Conservation (phyloP, 2,888 invertebrate species). For the Steinernema carpocapsae region DNA sequence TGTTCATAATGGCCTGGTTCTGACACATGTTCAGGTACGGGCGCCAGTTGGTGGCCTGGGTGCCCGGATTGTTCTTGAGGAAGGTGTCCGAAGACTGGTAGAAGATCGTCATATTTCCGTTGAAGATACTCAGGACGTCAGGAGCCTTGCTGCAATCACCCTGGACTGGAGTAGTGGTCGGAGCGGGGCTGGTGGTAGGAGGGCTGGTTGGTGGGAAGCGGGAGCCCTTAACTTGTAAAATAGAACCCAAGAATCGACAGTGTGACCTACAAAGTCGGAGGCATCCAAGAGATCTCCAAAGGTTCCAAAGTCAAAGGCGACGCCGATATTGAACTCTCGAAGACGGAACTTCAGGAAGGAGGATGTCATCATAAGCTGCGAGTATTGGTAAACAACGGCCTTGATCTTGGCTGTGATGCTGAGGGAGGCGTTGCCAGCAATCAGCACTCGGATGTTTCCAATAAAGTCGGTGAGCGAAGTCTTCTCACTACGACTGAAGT, state of each 20-base stretch:
- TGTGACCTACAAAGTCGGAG: background rate
- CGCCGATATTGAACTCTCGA: background rate
- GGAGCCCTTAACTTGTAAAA: background rate
- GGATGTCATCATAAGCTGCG: background rate
- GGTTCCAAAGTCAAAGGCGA: background rate
- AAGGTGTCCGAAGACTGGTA: background rate
- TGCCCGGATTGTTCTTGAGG: conserved; percentile 10
- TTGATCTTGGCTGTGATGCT: background rate
- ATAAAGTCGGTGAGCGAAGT: background rate
- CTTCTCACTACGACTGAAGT: conserved; percentile 14
- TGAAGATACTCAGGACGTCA: background rate
- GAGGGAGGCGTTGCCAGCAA: background rate
- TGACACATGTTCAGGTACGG: background rate
- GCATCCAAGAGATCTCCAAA: conserved; percentile 21
- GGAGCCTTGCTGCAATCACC: conserved; percentile 4
- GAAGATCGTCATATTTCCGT: conserved; percentile 4
- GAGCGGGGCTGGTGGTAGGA: background rate
- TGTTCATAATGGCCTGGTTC: background rate
- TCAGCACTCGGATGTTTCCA: conserved; percentile 4
- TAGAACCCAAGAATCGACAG: background rate
- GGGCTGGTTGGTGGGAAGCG: conserved; percentile 1
- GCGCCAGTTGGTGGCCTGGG: conserved; percentile 12
- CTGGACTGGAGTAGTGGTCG: background rate
- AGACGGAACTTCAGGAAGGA: conserved; percentile 15
- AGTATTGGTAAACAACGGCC: conserved; percentile 19